A percentile compares a stretch with the other conserved stretches of the same genome.
Evolutionary conservation across 2,797 vertebrate genomes (phyloP).

Genomic region (Thamnophis elegans): DNA sequence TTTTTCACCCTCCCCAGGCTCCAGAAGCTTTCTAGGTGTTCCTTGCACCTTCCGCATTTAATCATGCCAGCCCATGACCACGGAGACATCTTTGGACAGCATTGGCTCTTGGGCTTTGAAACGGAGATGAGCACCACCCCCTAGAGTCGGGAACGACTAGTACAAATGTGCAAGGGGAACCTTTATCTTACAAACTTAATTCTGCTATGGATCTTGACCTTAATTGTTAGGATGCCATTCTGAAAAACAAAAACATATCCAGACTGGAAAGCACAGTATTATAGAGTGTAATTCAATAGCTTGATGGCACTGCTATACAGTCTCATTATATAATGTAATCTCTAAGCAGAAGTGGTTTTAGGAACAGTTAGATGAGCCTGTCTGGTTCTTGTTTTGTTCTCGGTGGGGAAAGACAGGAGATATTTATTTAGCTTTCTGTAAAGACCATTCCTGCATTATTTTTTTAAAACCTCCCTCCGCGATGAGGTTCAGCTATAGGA

Average conservation of each 20-base stretch:
- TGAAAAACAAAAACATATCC: neutral
- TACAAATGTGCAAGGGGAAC: no score
- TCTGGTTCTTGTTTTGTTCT: neutral
- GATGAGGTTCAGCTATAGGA: neutral
- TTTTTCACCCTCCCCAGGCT: no score
- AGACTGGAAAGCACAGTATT: neutral
- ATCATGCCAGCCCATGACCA: no score
- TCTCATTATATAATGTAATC: neutral
- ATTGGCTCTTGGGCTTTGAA: no score
- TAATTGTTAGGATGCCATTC: neutral
- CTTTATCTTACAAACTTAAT: neutral
- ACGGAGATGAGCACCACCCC: no score
- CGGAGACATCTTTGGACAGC: no score
- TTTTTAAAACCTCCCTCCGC: neutral
- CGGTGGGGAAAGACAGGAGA: neutral
- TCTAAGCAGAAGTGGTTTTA: neutral
- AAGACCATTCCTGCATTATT: neutral
- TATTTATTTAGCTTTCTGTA: neutral
- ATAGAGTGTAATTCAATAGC: neutral
- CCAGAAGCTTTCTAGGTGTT: no score
- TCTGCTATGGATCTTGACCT: neutral
- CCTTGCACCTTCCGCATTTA: no score
- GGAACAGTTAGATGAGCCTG: neutral
- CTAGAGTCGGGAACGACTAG: no score
- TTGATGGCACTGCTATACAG: neutral